A percentile compares a stretch with the other conserved stretches of the same genome.
phyloP scores from a whole-genome alignment of 2,113 vertebrate genomes.

The Noctilio leporinus region DNA sequence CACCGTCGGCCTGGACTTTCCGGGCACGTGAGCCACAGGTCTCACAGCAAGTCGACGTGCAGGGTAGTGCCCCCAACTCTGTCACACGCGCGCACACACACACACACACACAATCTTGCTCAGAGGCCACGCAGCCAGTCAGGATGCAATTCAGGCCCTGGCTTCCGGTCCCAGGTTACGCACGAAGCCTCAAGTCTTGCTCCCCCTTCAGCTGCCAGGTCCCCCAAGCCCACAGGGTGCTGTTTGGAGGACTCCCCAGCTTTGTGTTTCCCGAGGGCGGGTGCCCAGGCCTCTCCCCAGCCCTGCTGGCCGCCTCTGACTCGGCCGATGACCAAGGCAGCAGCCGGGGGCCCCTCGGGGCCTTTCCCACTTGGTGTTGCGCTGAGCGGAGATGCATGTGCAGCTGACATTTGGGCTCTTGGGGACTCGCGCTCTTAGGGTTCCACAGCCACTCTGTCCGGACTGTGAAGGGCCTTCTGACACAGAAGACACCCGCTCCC shows the following conservation, averaged over 20 bases:
- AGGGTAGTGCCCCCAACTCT: not conserved
- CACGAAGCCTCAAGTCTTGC: not conserved
- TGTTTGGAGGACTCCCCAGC: fast-evolving
- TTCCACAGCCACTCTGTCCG: not conserved
- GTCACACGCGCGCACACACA: too few species aligned
- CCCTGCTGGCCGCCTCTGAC: not conserved
- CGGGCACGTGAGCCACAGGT: fast-evolving
- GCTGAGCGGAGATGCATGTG: not conserved
- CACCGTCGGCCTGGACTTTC: fast-evolving
- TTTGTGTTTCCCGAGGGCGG: not conserved
- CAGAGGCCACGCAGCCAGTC: too few species aligned
- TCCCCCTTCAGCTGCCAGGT: fast-evolving
- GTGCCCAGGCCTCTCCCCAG: fast-evolving
- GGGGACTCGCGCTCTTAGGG: not conserved
- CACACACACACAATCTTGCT: not conserved
- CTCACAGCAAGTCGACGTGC: fast-evolving
- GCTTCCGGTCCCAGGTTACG: not conserved
- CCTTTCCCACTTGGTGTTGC: not conserved
- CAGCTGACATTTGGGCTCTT: fast-evolving
- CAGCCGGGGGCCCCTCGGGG: not conserved
- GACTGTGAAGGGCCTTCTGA: fast-evolving
- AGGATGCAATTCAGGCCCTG: not conserved
- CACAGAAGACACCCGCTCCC: not conserved
- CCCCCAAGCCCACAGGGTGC: not conserved
- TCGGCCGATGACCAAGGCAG: fast-evolving